Conservation (phyloP, 2,113 vertebrate species). For the Pithys albifrons region DNA sequence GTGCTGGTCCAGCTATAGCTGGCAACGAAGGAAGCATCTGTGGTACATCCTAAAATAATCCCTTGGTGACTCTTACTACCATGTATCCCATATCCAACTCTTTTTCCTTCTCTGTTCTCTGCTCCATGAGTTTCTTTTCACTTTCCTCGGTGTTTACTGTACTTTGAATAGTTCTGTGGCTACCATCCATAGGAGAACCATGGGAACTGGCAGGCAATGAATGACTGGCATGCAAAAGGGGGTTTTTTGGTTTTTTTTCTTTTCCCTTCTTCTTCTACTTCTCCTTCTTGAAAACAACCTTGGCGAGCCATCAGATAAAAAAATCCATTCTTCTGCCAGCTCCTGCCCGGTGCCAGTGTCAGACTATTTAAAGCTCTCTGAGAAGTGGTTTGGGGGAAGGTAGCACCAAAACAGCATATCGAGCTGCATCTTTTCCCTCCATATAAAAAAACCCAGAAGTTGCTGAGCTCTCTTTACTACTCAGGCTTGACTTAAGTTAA, state of each 20-base stretch:
- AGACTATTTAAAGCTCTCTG: slow-evolving; percentile 51
- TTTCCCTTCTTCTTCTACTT: background rate
- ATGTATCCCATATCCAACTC: background rate
- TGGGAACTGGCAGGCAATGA: slow-evolving; percentile 50
- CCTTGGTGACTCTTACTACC: background rate
- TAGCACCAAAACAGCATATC: background rate
- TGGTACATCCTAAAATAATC: background rate
- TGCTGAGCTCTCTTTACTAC: background rate
- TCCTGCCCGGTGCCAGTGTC: slow-evolving; percentile 53
- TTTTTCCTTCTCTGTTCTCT: background rate
- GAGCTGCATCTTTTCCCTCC: background rate
- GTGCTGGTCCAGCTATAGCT: background rate
- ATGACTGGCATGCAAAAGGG: slow-evolving; percentile 41
- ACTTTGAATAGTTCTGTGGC: slow-evolving; percentile 53
- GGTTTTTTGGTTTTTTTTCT: background rate
- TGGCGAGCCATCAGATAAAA: slow-evolving; percentile 57
- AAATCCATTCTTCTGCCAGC: slow-evolving; percentile 41
- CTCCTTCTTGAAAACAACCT: slow-evolving; percentile 53
- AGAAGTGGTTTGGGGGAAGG: slow-evolving; percentile 15
- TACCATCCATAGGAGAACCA: slow-evolving; percentile 54
- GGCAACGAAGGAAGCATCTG: background rate
- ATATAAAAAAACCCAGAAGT: background rate
- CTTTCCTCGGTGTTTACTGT: slow-evolving; percentile 36
- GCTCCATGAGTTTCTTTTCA: slow-evolving; percentile 36
- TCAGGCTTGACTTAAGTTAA: background rate